phyloP scores from a whole-genome alignment of 2,797 vertebrate genomes.

The Catharus ustulatus region DNA sequence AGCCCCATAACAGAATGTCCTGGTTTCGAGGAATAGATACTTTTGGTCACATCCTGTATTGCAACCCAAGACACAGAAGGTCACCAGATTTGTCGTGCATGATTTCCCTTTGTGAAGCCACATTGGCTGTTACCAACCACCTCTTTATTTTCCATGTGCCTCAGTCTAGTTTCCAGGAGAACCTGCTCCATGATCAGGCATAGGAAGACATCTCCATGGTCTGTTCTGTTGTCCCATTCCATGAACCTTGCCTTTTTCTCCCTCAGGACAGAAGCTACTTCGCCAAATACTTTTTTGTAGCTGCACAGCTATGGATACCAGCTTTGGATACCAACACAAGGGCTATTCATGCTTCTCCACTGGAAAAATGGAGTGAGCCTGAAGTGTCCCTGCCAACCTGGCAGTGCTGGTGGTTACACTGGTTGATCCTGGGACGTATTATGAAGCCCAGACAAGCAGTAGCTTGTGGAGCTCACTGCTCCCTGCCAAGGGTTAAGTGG shows the following conservation, averaged over 20 bases:
- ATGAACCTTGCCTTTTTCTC: background rate
- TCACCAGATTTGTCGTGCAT: background rate
- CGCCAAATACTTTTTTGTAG: background rate
- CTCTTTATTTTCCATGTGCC: background rate
- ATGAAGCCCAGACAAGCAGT: background rate
- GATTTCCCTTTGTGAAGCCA: background rate
- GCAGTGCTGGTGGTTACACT: background rate
- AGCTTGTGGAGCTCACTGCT: background rate
- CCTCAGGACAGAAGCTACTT: background rate
- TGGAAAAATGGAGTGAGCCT: slow-evolving; percentile 7
- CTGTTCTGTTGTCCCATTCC: background rate
- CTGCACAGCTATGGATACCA: background rate
- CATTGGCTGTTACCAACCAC: background rate
- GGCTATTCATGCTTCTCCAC: background rate
- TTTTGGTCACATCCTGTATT: no score
- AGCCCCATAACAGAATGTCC: background rate
- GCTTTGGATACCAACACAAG: background rate
- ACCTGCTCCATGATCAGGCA: background rate
- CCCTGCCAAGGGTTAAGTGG: background rate
- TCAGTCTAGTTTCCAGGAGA: background rate
- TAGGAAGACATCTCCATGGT: background rate
- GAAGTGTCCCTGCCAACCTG: background rate
- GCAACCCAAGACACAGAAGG: background rate
- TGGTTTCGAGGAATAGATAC: no score
- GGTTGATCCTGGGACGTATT: background rate